Evolutionary conservation across 1,140 invertebrate genomes (phyloP).

Genomic region (Potamilus streckersoni): DNA sequence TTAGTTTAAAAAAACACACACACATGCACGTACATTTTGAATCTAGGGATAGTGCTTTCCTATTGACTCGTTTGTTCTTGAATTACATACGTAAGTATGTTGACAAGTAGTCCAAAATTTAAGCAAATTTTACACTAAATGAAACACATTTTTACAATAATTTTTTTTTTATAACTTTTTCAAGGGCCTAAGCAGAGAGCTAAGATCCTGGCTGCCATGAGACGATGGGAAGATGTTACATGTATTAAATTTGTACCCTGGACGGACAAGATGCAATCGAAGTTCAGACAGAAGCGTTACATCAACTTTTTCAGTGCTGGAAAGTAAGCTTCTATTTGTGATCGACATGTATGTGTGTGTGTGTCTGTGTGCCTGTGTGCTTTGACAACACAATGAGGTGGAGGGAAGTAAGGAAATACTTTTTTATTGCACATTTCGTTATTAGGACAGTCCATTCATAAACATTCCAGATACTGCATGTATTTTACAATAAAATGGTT

Average conservation of each 20-base stretch:
- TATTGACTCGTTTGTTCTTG: no score
- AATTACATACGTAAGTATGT: background rate
- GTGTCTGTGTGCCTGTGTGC: no score
- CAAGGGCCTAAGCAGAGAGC: conserved; percentile 9
- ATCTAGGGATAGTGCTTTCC: no score
- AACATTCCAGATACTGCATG: no score
- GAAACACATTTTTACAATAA: background rate
- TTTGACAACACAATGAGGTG: no score
- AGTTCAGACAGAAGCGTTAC: conserved; percentile 8
- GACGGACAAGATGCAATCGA: conserved; percentile 1
- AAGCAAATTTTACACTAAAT: background rate
- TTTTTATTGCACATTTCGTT: no score
- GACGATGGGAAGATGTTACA: conserved; percentile 25
- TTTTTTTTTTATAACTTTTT: background rate
- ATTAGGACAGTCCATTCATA: no score
- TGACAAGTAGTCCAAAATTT: background rate
- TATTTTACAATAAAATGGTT: no score
- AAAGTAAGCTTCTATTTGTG: conserved; percentile 3
- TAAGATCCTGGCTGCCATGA: conserved; percentile 22
- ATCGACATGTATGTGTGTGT: background rate
- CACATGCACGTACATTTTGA: no score
- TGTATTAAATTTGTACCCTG: conserved; percentile 27
- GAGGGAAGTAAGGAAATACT: no score
- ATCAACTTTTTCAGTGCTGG: conserved; percentile 27
- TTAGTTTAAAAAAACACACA: no score